phyloP scores from a whole-genome alignment of 1,140 invertebrate species.

The Oryzaephilus surinamensis region DNA sequence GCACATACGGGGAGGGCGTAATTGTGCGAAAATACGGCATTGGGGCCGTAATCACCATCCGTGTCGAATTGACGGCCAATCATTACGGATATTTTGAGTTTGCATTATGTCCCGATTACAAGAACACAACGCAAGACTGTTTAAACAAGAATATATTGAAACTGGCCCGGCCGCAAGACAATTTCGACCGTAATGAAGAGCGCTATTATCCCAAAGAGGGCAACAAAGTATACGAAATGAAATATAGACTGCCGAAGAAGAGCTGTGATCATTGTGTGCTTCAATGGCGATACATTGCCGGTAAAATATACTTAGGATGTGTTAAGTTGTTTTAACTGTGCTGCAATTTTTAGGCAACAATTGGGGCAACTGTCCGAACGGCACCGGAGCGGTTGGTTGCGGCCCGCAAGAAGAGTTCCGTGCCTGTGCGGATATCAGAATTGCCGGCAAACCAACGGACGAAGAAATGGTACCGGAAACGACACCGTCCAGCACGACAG shows the following conservation, averaged over 20 bases:
- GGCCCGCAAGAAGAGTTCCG: conserved; percentile 81
- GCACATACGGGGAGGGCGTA: conserved; percentile 69
- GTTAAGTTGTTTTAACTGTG: too few species aligned
- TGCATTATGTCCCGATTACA: conserved; percentile 57
- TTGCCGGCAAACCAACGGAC: conserved; percentile 38
- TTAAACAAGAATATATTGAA: conserved; percentile 60
- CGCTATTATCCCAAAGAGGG: conserved; percentile 67
- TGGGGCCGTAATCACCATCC: conserved; percentile 55
- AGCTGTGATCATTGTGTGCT: conserved; percentile 68
- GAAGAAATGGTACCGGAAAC: conserved; percentile 15
- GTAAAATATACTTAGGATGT: too few species aligned
- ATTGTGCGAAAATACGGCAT: conserved; percentile 65
- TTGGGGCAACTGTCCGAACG: conserved; percentile 64
- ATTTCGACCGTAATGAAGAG: conserved; percentile 30
- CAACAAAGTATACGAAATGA: conserved; percentile 64
- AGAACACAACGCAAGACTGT: conserved; percentile 60
- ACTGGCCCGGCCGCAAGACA: conserved; percentile 34
- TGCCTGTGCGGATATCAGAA: conserved; percentile 70
- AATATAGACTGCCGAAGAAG: conserved; percentile 37
- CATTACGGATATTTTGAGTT: conserved; percentile 85
- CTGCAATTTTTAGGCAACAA: too few species aligned
- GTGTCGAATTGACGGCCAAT: conserved; percentile 66
- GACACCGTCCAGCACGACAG: not conserved
- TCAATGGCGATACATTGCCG: conserved; percentile 73
- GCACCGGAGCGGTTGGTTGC: conserved; percentile 63